These are phyloP conservation scores for Mythimna pallens DNA, from an alignment of 2,888 invertebrate species.

Conservation along the genomic window DNA sequence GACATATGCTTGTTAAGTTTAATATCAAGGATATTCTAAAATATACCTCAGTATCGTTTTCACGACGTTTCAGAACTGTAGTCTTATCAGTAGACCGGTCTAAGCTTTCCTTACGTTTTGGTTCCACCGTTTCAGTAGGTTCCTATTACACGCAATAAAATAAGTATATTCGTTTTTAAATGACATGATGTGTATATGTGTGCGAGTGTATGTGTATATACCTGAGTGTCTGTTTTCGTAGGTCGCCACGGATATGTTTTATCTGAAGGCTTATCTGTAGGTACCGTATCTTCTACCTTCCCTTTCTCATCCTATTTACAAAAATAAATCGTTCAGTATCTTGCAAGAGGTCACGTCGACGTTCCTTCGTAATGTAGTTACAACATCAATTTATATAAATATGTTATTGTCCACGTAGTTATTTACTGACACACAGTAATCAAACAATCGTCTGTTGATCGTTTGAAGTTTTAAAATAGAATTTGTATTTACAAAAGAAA, in stretches of 20 bases:
- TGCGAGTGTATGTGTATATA: conserved; percentile 70
- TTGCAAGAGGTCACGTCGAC: conserved; percentile 33
- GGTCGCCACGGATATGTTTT: conserved; percentile 85
- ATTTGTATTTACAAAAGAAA: conserved; percentile 73
- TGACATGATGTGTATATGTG: conserved; percentile 58
- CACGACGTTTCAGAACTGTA: conserved; percentile 67
- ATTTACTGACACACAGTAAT: conserved; percentile 77
- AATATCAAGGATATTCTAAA: neutral
- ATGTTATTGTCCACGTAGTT: conserved; percentile 73
- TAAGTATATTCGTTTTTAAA: conserved; percentile 5
- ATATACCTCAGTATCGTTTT: conserved; percentile 77
- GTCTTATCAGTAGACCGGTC: conserved; percentile 64
- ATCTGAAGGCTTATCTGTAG: conserved; percentile 83
- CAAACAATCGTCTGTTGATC: conserved; percentile 68
- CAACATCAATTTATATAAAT: conserved; percentile 58
- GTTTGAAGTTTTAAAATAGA: conserved; percentile 71
- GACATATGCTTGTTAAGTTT: neutral
- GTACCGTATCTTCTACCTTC: conserved; percentile 79
- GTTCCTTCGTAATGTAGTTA: conserved; percentile 44
- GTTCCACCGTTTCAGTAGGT: conserved; percentile 72
- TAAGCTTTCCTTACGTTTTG: conserved; percentile 77
- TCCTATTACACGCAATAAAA: conserved; percentile 73
- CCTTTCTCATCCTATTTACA: conserved; percentile 85
- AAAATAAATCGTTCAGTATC: conserved; percentile 72
- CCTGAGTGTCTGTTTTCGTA: conserved; percentile 83